phyloP scores from a whole-genome alignment of 2,113 vertebrate genomes.

The Onychostruthus taczanowskii region DNA sequence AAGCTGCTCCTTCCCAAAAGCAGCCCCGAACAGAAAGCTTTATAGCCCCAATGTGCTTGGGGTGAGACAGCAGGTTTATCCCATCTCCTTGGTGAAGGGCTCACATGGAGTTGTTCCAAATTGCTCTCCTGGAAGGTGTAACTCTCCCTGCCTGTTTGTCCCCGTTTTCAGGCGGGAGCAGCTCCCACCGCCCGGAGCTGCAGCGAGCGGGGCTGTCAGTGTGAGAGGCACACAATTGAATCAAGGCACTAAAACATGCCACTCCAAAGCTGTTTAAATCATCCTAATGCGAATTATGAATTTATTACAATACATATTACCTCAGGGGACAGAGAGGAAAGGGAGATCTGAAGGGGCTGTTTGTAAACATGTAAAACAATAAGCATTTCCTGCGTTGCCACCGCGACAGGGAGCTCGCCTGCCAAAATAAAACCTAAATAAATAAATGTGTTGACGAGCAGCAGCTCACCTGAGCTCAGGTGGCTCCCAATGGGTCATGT shows the following conservation, averaged over 20 bases:
- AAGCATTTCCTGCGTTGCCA: conserved; percentile 2
- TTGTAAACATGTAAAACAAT: conserved; percentile 71
- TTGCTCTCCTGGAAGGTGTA: neutral
- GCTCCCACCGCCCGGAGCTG: conserved; percentile 13
- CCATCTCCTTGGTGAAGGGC: neutral
- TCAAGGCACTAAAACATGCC: conserved; percentile 69
- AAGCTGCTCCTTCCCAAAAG: neutral
- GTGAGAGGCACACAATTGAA: conserved; percentile 64
- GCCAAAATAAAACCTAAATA: neutral
- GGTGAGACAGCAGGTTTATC: neutral
- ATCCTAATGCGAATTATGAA: conserved; percentile 62
- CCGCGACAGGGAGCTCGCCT: neutral
- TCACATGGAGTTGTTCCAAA: neutral
- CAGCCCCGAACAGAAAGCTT: neutral
- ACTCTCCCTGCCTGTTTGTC: neutral
- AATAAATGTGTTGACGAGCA: neutral
- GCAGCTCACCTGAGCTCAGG: neutral
- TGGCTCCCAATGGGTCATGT: neutral
- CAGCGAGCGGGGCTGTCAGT: conserved; percentile 40
- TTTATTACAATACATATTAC: conserved; percentile 66
- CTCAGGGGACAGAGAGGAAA: conserved; percentile 62
- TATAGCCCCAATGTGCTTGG: neutral
- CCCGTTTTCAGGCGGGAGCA: neutral
- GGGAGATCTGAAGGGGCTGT: conserved; percentile 67
- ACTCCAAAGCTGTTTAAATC: conserved; percentile 72